These are phyloP conservation scores for Ciconia boyciana DNA, from an alignment of 2,113 vertebrate species.

Conservation along the genomic window DNA sequence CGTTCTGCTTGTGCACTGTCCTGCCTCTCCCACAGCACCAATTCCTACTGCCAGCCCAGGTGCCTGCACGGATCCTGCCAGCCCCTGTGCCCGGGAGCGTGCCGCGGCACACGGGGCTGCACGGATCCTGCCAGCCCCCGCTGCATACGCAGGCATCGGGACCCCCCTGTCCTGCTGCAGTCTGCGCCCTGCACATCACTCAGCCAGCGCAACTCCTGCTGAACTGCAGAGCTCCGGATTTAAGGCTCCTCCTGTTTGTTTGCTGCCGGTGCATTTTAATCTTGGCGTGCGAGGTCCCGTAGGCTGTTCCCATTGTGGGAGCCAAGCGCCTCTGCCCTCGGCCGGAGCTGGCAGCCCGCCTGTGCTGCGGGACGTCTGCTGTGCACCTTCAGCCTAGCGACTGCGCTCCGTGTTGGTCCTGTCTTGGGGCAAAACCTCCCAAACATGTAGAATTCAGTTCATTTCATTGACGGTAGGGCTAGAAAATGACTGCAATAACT, in stretches of 20 bases:
- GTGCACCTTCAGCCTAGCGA: neutral
- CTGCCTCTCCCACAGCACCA: neutral
- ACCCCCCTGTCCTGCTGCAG: neutral
- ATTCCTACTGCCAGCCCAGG: neutral
- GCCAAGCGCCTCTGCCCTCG: neutral
- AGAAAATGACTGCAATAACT: neutral
- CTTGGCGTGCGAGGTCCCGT: rapidly evolving
- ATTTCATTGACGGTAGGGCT: neutral
- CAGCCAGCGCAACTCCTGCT: no score
- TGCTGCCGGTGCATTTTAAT: neutral
- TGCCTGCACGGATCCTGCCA: neutral
- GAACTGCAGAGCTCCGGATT: neutral
- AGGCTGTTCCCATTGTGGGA: neutral
- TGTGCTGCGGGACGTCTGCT: rapidly evolving
- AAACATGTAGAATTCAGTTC: rapidly evolving
- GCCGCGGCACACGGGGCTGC: neutral
- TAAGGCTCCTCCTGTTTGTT: neutral
- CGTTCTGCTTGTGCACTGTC: neutral
- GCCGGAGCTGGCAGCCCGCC: neutral
- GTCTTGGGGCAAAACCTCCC: neutral
- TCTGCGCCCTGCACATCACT: neutral
- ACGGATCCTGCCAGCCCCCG: neutral
- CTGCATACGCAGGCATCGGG: no score
- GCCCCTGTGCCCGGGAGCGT: no score
- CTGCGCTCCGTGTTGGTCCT: rapidly evolving